Conservation (phyloP, 2,888 invertebrate genomes). For the Sarcophaga variegata region DNA sequence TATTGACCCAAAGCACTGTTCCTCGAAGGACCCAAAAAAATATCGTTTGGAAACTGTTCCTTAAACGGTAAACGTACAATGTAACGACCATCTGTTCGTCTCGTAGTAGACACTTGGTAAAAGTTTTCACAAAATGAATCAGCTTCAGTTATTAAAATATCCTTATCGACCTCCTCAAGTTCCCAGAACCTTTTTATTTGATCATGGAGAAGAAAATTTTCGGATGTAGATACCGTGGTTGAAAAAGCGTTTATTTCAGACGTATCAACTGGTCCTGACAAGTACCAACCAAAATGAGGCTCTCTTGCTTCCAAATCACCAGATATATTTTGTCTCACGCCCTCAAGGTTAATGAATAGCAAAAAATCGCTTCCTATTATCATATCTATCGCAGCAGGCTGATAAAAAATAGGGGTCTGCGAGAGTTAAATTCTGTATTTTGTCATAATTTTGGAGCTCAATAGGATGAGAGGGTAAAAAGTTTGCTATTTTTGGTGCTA, state of each 20-base stretch:
- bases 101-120: too few species aligned
- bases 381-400: slow-evolving; percentile 19
- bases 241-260: neutral
- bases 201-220: neutral
- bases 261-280: neutral
- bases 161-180: neutral
- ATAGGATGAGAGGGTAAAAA: neutral
- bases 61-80: too few species aligned
- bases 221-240: neutral
- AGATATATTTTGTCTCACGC: slow-evolving; percentile 1
- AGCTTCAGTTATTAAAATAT: too few species aligned
- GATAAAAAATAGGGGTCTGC: slow-evolving; percentile 34
- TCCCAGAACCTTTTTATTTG: too few species aligned
- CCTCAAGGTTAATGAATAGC: neutral
- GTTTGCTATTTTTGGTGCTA: neutral
- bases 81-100: too few species aligned
- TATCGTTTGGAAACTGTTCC: too few species aligned
- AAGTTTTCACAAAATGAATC: too few species aligned
- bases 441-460: neutral
- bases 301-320: neutral
- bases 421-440: neutral
- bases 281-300: neutral
- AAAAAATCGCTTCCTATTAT: slow-evolving; percentile 40
- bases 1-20: too few species aligned
- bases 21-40: too few species aligned